Percentiles rank a stretch among this genome's conserved stretches.
Evolutionary conservation across 2,113 vertebrate genomes (phyloP).

Genomic region (Dasyprocta punctata): DNA sequence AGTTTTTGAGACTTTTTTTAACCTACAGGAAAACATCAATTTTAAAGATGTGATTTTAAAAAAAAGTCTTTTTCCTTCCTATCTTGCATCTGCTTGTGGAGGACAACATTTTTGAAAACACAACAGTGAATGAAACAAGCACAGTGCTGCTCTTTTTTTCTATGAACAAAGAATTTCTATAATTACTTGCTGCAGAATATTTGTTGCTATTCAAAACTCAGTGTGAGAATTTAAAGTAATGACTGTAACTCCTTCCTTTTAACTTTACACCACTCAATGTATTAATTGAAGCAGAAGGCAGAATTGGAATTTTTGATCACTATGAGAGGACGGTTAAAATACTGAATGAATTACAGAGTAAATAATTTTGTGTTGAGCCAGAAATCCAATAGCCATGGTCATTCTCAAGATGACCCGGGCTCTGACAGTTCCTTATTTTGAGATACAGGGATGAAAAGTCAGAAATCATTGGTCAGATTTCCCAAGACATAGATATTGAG

Average conservation of each 20-base stretch:
- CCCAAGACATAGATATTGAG: background rate
- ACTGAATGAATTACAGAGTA: background rate
- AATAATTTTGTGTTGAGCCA: background rate
- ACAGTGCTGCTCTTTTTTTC: background rate
- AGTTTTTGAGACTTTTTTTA: background rate
- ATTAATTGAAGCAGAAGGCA: background rate
- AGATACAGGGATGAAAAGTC: background rate
- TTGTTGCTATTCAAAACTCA: constrained; percentile 4
- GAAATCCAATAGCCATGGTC: background rate
- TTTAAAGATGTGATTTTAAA: background rate
- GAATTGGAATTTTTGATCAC: background rate
- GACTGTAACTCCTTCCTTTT: background rate
- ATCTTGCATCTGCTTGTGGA: background rate
- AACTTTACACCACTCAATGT: background rate
- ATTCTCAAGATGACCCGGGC: background rate
- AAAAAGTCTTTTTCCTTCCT: background rate
- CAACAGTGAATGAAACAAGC: background rate
- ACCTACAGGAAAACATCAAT: background rate
- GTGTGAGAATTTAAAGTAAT: background rate
- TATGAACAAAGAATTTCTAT: background rate
- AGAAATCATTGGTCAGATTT: background rate
- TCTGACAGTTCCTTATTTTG: background rate
- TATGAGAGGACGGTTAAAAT: background rate
- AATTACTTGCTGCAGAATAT: background rate
- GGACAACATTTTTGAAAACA: background rate